Evolutionary conservation across 1,140 invertebrate species (phyloP).

Genomic region (Acromyrmex heyeri): DNA sequence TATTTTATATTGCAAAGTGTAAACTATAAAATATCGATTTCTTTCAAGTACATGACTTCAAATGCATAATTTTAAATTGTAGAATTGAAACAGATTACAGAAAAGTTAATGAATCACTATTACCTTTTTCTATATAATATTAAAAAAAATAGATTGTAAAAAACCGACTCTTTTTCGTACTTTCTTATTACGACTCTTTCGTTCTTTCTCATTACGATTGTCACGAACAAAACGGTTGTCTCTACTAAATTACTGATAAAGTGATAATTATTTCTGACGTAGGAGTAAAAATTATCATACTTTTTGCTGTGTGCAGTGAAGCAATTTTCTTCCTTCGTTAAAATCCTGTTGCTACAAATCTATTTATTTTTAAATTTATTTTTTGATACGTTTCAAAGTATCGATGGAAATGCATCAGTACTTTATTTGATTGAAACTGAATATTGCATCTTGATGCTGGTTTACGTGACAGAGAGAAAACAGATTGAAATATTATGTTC

Average conservation of each 20-base stretch:
- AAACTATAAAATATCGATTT: not conserved
- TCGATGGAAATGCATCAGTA: slow-evolving; percentile 7
- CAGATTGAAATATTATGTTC: slow-evolving; percentile 37
- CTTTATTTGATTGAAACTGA: slow-evolving; percentile 42
- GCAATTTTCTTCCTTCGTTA: not conserved
- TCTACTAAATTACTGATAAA: slow-evolving; percentile 3
- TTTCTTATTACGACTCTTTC: too few species aligned
- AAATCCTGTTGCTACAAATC: not conserved
- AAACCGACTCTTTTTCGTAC: too few species aligned
- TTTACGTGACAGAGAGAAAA: slow-evolving; percentile 1
- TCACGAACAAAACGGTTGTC: too few species aligned
- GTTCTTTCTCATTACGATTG: too few species aligned
- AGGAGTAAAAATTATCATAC: slow-evolving; percentile 20
- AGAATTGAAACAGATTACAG: not conserved
- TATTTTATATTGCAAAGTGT: not conserved
- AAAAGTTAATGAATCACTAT: not conserved
- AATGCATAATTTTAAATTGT: not conserved
- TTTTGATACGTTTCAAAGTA: slow-evolving; percentile 1
- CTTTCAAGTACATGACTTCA: too few species aligned
- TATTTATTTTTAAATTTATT: not conserved
- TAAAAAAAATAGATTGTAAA: not conserved
- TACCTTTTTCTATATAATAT: not conserved
- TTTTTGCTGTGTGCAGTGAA: not conserved
- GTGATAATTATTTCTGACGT: slow-evolving; percentile 22
- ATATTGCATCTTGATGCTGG: slow-evolving; percentile 38